phyloP scores from a whole-genome alignment of 2,888 invertebrate species.

The Lapara coniferarum region DNA sequence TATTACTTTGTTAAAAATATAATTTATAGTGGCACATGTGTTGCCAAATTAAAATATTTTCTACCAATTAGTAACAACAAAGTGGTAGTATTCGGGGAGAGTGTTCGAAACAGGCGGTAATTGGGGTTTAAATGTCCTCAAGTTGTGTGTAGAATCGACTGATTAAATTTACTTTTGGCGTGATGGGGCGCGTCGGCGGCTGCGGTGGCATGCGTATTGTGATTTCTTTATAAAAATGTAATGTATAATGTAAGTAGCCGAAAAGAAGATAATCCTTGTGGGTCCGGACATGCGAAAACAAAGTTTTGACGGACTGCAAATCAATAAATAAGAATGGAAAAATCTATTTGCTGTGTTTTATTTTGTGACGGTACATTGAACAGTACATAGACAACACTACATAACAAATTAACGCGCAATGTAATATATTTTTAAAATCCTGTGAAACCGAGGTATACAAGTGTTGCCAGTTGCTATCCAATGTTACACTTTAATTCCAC shows the following conservation, averaged over 20 bases:
- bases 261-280: constrained; percentile 78
- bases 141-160: constrained; percentile 75
- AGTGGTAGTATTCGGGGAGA: constrained; percentile 3
- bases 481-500: too few relatives aligned
- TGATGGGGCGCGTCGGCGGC: constrained; percentile 52
- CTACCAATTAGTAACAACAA: not conserved
- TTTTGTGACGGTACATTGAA: constrained; percentile 41
- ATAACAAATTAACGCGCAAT: not conserved
- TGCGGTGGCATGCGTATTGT: constrained; percentile 70
- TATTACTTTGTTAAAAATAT: too few relatives aligned
- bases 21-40: not conserved
- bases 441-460: too few relatives aligned
- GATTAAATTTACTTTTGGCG: constrained; percentile 71
- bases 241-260: constrained; percentile 80
- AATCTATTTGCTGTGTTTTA: constrained; percentile 62
- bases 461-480: too few relatives aligned
- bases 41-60: not conserved
- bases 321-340: constrained; percentile 82
- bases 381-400: not conserved
- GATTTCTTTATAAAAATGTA: constrained; percentile 82
- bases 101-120: constrained; percentile 38
- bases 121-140: constrained; percentile 60
- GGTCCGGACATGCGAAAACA: constrained; percentile 77
- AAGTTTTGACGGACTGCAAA: constrained; percentile 76
- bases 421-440: too few relatives aligned